Conservation (phyloP, 1,140 invertebrate species). For the Platyscapa corneri region DNA sequence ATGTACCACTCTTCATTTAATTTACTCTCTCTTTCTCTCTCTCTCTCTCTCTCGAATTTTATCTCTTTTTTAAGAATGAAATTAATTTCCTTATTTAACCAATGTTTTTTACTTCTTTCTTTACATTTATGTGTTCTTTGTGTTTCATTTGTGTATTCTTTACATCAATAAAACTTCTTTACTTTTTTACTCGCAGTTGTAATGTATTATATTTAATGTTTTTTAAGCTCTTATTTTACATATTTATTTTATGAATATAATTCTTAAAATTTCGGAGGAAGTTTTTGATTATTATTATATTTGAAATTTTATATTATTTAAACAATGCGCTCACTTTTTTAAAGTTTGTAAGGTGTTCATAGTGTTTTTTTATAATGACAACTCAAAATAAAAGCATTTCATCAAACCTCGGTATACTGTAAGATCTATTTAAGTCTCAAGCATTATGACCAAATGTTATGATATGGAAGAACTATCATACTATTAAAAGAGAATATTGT, state of each 20-base stretch:
- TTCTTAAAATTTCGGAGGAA: not conserved
- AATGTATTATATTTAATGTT: not conserved
- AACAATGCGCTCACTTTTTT: too few relatives aligned
- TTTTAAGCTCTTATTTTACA: not conserved
- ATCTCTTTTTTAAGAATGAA: not conserved
- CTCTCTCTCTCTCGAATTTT: too few relatives aligned
- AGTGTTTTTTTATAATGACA: too few relatives aligned
- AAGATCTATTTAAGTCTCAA: not conserved
- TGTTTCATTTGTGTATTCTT: too few relatives aligned
- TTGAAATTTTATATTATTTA: not conserved
- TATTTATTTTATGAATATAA: not conserved
- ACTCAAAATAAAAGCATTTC: too few relatives aligned
- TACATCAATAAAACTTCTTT: not conserved
- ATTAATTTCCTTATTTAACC: not conserved
- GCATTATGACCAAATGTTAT: not conserved
- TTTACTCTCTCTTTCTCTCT: not conserved
- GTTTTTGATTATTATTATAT: not conserved
- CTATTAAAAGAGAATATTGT: slow-evolving; percentile 12
- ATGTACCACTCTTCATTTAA: not conserved
- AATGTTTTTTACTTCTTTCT: not conserved
- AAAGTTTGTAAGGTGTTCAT: too few relatives aligned
- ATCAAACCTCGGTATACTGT: too few relatives aligned
- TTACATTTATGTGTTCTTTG: not conserved
- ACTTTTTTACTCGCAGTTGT: not conserved
- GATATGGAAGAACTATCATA: not conserved